phyloP scores from a whole-genome alignment of 2,113 vertebrate genomes.

The Nibea albiflora region DNA sequence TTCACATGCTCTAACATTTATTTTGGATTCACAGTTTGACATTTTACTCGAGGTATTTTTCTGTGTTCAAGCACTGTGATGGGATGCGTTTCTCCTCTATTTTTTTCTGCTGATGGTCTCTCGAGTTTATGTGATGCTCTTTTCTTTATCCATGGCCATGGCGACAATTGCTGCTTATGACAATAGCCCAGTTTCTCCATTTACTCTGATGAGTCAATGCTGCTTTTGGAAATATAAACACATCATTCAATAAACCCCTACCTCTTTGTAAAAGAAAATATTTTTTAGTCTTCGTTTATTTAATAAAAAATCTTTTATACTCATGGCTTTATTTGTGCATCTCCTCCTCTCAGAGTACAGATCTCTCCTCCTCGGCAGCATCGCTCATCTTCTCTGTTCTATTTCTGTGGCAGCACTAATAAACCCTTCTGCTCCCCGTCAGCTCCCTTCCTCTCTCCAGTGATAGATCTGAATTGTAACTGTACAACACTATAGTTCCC shows the following conservation, averaged over 20 bases:
- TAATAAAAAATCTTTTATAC: slow-evolving; percentile 5
- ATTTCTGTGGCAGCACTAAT: slow-evolving; percentile 54
- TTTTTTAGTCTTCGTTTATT: neutral
- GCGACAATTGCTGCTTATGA: neutral
- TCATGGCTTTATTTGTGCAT: neutral
- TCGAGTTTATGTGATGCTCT: neutral
- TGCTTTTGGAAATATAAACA: neutral
- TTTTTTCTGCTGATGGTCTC: neutral
- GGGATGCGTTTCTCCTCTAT: too few species aligned
- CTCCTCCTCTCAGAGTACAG: neutral
- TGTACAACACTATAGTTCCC: slow-evolving; percentile 12
- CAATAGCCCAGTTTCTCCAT: neutral
- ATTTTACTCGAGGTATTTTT: neutral
- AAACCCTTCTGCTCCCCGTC: slow-evolving; percentile 44
- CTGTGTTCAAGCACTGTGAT: neutral
- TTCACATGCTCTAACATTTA: neutral
- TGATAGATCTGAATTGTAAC: slow-evolving; percentile 46
- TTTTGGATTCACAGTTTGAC: neutral
- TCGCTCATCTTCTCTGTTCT: slow-evolving; percentile 27
- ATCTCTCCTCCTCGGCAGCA: neutral
- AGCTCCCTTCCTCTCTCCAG: slow-evolving; percentile 24
- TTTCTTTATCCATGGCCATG: neutral
- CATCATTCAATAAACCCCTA: neutral
- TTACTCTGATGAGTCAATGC: neutral
- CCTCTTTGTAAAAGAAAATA: neutral